phyloP scores from a whole-genome alignment of 1,140 invertebrate species.

The Caerostris darwini region DNA sequence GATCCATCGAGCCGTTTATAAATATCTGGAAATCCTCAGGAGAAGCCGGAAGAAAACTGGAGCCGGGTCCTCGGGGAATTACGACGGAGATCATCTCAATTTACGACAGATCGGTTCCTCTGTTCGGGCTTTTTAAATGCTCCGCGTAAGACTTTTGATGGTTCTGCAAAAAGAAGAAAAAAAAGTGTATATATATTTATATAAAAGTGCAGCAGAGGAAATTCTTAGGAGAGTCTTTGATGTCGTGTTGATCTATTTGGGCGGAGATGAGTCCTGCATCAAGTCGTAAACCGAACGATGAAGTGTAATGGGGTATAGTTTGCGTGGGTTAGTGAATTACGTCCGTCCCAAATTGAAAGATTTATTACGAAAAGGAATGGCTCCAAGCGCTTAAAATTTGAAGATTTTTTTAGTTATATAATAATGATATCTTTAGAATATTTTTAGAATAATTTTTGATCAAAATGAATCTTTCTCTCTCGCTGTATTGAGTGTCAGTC shows the following conservation, averaged over 20 bases:
- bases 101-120: slow-evolving; percentile 60
- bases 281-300: slow-evolving; percentile 31
- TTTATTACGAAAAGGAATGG: no score
- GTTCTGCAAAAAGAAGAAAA: slow-evolving; percentile 11
- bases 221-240: slow-evolving; percentile 14
- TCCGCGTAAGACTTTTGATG: slow-evolving; percentile 40
- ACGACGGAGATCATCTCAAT: slow-evolving; percentile 63
- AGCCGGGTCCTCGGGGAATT: slow-evolving; percentile 51
- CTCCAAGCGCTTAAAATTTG: no score
- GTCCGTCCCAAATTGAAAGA: not conserved
- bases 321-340: not conserved
- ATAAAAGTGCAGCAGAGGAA: not conserved
- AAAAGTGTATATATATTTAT: not conserved
- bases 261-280: no score
- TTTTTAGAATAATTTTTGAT: no score
- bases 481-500: no score
- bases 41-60: not conserved
- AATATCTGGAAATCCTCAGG: slow-evolving; percentile 22
- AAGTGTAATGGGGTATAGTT: not conserved
- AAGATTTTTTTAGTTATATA: no score
- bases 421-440: no score
- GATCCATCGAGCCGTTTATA: slow-evolving; percentile 60
- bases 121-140: slow-evolving; percentile 47
- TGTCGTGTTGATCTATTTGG: slow-evolving; percentile 59
- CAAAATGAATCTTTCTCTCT: no score